Evolutionary conservation across 2,888 invertebrate genomes (phyloP), one percentile per base, ranked within the genome.

Genomic region (Pandemis corylana): DNA sequence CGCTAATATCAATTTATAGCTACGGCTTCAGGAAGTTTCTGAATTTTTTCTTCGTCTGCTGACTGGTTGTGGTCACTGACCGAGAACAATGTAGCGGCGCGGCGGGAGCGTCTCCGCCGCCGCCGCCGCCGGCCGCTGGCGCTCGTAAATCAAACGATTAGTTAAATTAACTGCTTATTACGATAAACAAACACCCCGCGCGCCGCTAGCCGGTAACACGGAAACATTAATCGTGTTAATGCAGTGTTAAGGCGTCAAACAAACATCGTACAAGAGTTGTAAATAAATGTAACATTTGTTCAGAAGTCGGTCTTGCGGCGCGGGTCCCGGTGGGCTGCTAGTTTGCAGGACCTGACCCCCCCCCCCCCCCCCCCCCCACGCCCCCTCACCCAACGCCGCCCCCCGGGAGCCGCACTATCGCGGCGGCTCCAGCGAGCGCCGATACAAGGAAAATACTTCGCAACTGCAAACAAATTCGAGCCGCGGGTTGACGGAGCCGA

Each of bases 131-230:
- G 13, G 5, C 28, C 28, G 28, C 28, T 36, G 28, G 28, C 28
- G 28, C 72, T 69, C 73, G 73, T 69, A 69, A 73, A 73, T 73
- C 73, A 73, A 59, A 65, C 68, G 68, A 65, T 73, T 73, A 59
- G 68, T 73, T 65, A 59, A 73, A 73, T 69, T 69, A 68, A 65
- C 72, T 65, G 63, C 64, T 73, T 64, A 71, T 46, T 36, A 68
- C 20, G 59, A 63, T 68, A 41, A 63, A 63, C 53, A 59, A 68
- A 62, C 62, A 51, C 12, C 36, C 46, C 36, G 41, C 10, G 12
- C 12, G 59, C 28, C 46, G 56, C 20, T n/a, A 12, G 56, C 46
- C 61, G 44, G 42, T 15, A 10, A 51, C 36, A 7, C 66, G 66
- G 61, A 51, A 59, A 42, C 63, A 61, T 61, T 46, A 20, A 59